Base-by-base conservation (phyloP, 2,888 invertebrate genomes). In the Amblyjoppa fuscipennis region DNA sequence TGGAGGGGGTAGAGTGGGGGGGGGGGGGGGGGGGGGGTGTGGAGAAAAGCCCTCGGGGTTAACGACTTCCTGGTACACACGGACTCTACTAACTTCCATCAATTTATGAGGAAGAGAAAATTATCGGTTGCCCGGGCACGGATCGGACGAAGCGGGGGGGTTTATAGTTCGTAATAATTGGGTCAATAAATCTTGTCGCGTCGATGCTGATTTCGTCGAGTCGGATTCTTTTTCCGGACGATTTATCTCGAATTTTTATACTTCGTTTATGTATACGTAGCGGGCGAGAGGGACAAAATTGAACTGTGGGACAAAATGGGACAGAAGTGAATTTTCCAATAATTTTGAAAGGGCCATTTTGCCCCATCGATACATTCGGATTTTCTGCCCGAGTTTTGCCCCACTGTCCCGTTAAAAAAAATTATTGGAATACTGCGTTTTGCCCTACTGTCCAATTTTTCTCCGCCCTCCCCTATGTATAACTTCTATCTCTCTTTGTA, bases 81-180 rank as follows among this genome's bases (percentile, higher is more conserved):
- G 61, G 25, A 66, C 34, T 6, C 69, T 59, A 49, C 51, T 68
- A 64, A 83, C 70, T 71, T 80, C 31, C 45, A 78, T 69, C 49
- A 53, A 78, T 78, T 78, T 81, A 74, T 78, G 59, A 69, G 77
- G 45, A 69, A 64, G 74, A 74, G 59, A 70, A 85, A 84, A 85
- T 85, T 69, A 69, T 85, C 64, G 84, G 84, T 78, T 85, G 81
- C 74, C 31, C 45, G 28, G 41, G 41, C 38, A 64, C 25, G 45
- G 25, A 45, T 53, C 41, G 16, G 16, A 49, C 51, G 61, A 34
- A 53, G 45, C 56, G 69, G 73, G 68, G 68, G 77, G 75, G 56
- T 81, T 85, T 85, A 85, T 82, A 49, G 82, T 75, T 75, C 41
- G 49, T 80, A 83, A 83, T 85, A 85, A 85, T 79, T 80, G 82